phyloP scores from a whole-genome alignment of 1,140 invertebrate species.

The Teleopsis dalmanni region DNA sequence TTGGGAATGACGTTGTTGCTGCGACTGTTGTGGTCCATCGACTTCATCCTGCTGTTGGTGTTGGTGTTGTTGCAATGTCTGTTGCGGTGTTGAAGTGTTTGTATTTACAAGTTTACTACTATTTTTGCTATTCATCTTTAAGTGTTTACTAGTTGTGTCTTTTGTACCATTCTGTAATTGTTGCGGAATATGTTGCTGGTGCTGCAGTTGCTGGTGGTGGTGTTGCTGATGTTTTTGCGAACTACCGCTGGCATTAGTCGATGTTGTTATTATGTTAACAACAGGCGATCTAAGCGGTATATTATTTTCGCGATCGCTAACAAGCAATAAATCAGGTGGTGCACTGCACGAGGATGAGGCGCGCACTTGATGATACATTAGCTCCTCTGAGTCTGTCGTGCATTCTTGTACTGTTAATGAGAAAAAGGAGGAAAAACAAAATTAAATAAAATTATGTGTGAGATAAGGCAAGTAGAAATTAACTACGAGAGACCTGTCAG shows the following conservation, averaged over 20 bases:
- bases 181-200: conserved; percentile 4
- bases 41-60: conserved; percentile 22
- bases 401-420: conserved; percentile 39
- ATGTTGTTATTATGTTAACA: conserved; percentile 38
- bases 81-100: conserved; percentile 10
- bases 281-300: conserved; percentile 39
- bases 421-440: not conserved
- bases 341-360: conserved; percentile 43
- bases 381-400: conserved; percentile 43
- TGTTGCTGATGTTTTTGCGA: conserved; percentile 1
- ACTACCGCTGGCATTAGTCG: conserved; percentile 6
- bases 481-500: no score
- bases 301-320: conserved; percentile 44
- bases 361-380: conserved; percentile 43
- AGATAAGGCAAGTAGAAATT: no score
- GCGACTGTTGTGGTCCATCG: conserved; percentile 15
- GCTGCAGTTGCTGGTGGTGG: conserved; percentile 17
- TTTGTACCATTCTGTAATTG: conserved; percentile 16
- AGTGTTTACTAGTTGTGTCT: conserved; percentile 5
- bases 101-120: conserved; percentile 6
- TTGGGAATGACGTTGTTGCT: conserved; percentile 14
- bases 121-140: conserved; percentile 9
- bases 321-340: conserved; percentile 39
- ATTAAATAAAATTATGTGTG: no score
- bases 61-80: conserved; percentile 18